Base-by-base conservation (phyloP, 2,113 vertebrate species). In the Onychostruthus taczanowskii region DNA sequence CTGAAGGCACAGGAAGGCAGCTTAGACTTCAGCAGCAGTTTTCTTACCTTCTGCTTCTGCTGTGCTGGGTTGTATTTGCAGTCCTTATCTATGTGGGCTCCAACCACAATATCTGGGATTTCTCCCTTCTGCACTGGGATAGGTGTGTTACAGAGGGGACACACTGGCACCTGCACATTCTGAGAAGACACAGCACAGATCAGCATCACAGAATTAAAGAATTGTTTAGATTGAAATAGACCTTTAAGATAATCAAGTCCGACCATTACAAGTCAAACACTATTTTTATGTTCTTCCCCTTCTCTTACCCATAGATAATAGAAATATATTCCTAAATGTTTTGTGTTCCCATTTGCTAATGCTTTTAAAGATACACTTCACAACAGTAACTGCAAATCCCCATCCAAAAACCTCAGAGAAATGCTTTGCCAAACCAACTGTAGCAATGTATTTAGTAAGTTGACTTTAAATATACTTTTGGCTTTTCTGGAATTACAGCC, bases 111-210 rank as follows among this genome's bases (percentile, higher is more conserved):
- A 70, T 99, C 99, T 13, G 99, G 98, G 87, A 98, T 97, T 95
- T 99, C 98, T 44, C 99, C 99, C 94, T 96, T 99, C 86, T 96
- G 98, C 27, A 99, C 68, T 2, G 99, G 99, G 78, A 99, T 87
- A 1, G 99, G 99, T 5, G 11, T 82, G 47, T 98, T 98, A 94
- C 99, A 99, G 56, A 99, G 96, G 0, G 99, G 99, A 91, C 99
- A 99, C 12, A 99, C 98, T 0, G 99, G 99, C 63, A 99, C 99
- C 94, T 98, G 99, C 55, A 99, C 91, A 84, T 99, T 98, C 99
- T 99, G n/a, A 39, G 74, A 68, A 87, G 4, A 95, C 2, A 39
- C 5, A 87, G 44, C 47, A 87, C 18, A 33, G 4, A 15, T 56
- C 24, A 83, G 26, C 66, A 86, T 11, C 37, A 86, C 13, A 56